Conservation (phyloP, 2,113 vertebrate genomes). For the Channa argus region DNA sequence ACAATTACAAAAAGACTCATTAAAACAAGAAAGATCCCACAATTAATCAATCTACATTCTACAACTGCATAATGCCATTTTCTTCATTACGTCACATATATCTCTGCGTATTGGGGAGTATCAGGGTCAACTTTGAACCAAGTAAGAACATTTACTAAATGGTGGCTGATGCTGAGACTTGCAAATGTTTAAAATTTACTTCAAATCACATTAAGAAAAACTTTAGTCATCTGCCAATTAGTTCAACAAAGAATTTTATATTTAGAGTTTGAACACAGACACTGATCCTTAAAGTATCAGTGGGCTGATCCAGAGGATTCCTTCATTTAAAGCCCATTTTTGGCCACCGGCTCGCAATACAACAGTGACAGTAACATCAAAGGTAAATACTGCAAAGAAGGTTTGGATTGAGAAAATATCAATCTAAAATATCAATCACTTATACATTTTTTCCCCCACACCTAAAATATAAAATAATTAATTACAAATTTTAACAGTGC, state of each 20-base stretch:
- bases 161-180: neutral
- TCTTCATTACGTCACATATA: conserved; percentile 30
- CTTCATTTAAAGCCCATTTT: conserved; percentile 56
- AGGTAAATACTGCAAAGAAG: conserved; percentile 12
- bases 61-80: conserved; percentile 34
- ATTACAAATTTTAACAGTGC: conserved; percentile 27
- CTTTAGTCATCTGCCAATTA: conserved; percentile 12
- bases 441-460: too few relatives aligned
- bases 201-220: conserved; percentile 31
- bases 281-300: too few relatives aligned
- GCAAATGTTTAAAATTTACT: conserved; percentile 1
- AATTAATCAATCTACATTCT: conserved; percentile 45
- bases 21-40: conserved; percentile 33
- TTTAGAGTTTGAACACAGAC: neutral
- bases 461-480: conserved; percentile 20
- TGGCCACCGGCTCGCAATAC: conserved; percentile 26
- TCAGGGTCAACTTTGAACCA: neutral
- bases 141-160: conserved; percentile 1
- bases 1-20: conserved; percentile 25
- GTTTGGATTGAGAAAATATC: conserved; percentile 9
- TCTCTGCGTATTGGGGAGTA: conserved; percentile 1
- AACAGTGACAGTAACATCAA: conserved; percentile 4
- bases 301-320: conserved; percentile 7
- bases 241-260: conserved; percentile 1
- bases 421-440: neutral